Evolutionary conservation across 2,797 vertebrate genomes (phyloP).

Genomic region (Phrynocephalus forsythii): DNA sequence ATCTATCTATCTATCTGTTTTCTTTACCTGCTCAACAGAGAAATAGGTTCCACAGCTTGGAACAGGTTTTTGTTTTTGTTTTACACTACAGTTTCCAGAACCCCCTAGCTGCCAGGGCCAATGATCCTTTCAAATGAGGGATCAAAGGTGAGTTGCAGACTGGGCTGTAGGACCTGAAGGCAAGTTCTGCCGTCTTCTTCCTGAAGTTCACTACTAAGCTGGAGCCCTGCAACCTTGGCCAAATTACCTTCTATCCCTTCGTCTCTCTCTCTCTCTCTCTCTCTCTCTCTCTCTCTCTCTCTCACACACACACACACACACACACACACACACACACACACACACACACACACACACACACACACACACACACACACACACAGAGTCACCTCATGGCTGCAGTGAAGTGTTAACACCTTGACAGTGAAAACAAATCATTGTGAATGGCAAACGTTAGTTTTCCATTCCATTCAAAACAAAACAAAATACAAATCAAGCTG

Average conservation of each 20-base stretch:
- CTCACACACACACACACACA: background rate
- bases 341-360: too few species aligned
- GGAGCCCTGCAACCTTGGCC: background rate
- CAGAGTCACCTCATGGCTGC: background rate
- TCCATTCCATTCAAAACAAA: background rate
- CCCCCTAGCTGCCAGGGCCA: too few species aligned
- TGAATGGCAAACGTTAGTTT: background rate
- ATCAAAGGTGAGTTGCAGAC: too few species aligned
- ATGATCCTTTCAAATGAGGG: too few species aligned
- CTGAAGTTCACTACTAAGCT: background rate
- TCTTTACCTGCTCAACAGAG: background rate
- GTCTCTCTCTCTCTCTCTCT: too few species aligned
- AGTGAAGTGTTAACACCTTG: background rate
- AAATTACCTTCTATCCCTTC: background rate
- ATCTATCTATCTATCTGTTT: background rate
- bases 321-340: too few species aligned
- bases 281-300: too few species aligned
- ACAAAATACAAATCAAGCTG: background rate
- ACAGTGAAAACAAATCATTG: background rate
- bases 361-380: too few species aligned
- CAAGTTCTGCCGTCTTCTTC: background rate
- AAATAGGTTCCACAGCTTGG: background rate
- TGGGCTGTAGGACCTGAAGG: too few species aligned
- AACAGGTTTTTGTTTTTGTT: too few species aligned
- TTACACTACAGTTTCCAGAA: too few species aligned